Conservation (phyloP, 35 echinoderm and acorn worm species). For the Heliocidaris erythrogramma region DNA sequence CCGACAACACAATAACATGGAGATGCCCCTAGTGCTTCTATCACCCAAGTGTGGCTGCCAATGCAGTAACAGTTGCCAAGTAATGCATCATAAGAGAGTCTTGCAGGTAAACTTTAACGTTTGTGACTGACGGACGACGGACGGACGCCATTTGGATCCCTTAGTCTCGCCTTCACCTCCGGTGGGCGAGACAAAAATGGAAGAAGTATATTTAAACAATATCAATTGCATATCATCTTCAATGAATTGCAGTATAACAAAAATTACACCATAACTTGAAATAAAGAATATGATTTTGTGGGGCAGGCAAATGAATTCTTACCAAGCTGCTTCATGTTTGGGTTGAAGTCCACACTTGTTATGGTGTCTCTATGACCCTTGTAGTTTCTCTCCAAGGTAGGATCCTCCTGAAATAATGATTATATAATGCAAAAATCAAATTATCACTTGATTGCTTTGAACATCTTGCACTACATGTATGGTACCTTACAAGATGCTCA, state of each 20-base stretch:
- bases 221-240: neutral
- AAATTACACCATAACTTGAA: neutral
- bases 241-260: neutral
- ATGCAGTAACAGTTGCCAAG: no score
- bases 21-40: no score
- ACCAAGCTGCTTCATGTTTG: slow-evolving; percentile 99
- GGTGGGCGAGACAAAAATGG: no score
- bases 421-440: neutral
- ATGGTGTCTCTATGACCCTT: slow-evolving; percentile 97
- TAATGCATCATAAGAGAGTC: no score
- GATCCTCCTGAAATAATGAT: slow-evolving; percentile 80
- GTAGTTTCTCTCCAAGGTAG: slow-evolving; percentile 92
- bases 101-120: no score
- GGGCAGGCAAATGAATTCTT: slow-evolving; percentile 33
- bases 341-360: slow-evolving; percentile 98
- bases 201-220: neutral
- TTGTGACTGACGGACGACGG: no score
- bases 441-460: neutral
- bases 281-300: neutral
- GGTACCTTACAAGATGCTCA: neutral
- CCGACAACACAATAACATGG: no score
- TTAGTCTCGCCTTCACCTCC: no score
- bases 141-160: no score
- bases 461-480: no score
- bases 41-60: no score